Base-by-base conservation (phyloP, 35 echinoderm and acorn worm genomes). In the Chiridota heheva region DNA sequence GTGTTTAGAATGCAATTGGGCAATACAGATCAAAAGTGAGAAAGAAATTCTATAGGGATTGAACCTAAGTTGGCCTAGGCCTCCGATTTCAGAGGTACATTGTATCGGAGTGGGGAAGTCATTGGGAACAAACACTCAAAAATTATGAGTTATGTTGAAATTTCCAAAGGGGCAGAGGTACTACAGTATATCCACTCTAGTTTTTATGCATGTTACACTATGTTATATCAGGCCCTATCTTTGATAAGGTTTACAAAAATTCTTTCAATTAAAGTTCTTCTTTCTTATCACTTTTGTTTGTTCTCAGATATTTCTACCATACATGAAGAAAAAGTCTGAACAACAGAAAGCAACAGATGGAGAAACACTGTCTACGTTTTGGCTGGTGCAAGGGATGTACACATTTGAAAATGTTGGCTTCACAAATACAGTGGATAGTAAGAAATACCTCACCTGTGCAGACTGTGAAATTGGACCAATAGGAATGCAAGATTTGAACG, bases 321-420 rank as follows among this genome's bases (percentile, higher is more conserved):
- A 98, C 63, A 98, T 98, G 95, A 98, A 98, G 78, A 87, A 77
- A 32, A 98, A 91, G 72, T 84, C 84, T 13, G 89, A 83, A 38
- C 53, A 88, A 18, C 84, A 88, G 59, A 76, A 86, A 33, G 42
- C 79, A 12, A 49, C 37, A 1, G 89, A 85, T 4, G 95, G 95
- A 6, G 89, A 98, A 38, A 88, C 75, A 0, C 80, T 98, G 15
- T 53, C 62, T 1, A 81, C 91, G 29, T 86, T 87, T 45, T 98
- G 95, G 95, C 73, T 91, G 16, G 73, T 98, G 10, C 44, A 91
- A 32, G 95, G 81, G 56, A 98, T 98, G 95, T 91, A 82, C 42
- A 98, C 95, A 30, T 98, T 98, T 82, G 95, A 98, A 58, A 98
- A 98, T 42, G 83, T 98, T 13, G 95, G 95, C 36, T 98, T 98